A percentile compares a stretch with the other conserved stretches of the same genome.
Conservation (phyloP, 2,888 invertebrate species). For the Acholoe squamosa region DNA sequence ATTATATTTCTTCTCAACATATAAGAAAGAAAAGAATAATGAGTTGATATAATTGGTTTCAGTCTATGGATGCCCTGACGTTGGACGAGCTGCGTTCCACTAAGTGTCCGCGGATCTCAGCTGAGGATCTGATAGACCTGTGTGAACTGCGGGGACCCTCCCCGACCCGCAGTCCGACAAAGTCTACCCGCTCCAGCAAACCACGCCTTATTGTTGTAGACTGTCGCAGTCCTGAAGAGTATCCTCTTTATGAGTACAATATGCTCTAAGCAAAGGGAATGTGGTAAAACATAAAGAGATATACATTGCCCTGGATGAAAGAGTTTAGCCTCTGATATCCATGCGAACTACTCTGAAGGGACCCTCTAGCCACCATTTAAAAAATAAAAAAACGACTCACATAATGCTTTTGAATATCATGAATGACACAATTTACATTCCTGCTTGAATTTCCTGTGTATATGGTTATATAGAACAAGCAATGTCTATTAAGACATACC, state of each 20-base stretch:
- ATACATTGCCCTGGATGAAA: too few relatives aligned
- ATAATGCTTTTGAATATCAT: too few relatives aligned
- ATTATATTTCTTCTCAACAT: background rate
- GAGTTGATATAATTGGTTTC: slow-evolving; percentile 38
- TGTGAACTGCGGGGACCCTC: slow-evolving; percentile 85
- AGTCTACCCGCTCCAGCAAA: slow-evolving; percentile 77
- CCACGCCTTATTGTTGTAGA: slow-evolving; percentile 88
- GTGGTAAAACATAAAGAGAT: too few relatives aligned
- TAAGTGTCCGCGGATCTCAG: slow-evolving; percentile 92
- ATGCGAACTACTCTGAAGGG: too few relatives aligned
- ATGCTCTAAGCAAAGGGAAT: too few relatives aligned
- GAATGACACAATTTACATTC: too few relatives aligned
- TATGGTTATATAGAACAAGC: too few relatives aligned
- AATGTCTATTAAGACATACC: background rate
- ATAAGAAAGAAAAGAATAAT: background rate
- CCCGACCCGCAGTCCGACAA: slow-evolving; percentile 77
- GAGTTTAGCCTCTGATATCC: too few relatives aligned
- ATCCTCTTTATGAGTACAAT: slow-evolving; percentile 80
- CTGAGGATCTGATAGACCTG: slow-evolving; percentile 91
- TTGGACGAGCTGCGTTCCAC: slow-evolving; percentile 89
- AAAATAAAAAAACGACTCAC: too few relatives aligned
- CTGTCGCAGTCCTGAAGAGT: slow-evolving; percentile 88
- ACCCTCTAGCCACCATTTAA: too few relatives aligned
- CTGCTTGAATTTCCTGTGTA: too few relatives aligned
- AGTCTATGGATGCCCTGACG: slow-evolving; percentile 89